Evolutionary conservation across 2,797 vertebrate species (phyloP).

Genomic region (Arrhamphus sclerolepis): DNA sequence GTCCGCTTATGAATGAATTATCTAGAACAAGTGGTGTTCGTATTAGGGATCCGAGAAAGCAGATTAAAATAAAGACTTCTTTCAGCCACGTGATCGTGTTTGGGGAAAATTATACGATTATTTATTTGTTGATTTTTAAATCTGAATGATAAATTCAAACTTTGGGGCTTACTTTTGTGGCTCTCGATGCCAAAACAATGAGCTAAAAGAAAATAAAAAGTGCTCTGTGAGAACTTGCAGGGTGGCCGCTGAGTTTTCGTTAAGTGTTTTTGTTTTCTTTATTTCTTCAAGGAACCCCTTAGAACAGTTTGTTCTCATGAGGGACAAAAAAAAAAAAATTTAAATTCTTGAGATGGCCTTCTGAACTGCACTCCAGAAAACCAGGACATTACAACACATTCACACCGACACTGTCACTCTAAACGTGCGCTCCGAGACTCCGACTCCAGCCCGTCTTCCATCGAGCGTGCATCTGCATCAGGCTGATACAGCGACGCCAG

Average conservation of each 20-base stretch:
- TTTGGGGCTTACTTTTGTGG: no score
- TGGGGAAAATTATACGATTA: not conserved
- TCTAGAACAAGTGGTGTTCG: not conserved
- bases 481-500: conserved; percentile 20
- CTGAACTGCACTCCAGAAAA: conserved; percentile 31
- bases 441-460: conserved; percentile 31
- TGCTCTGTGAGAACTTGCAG: no score
- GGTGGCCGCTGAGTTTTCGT: no score
- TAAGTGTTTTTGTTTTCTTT: not conserved
- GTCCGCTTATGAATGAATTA: conserved; percentile 36
- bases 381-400: conserved; percentile 50
- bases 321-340: conserved; percentile 5
- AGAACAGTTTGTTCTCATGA: conserved; percentile 41
- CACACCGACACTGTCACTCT: conserved; percentile 40
- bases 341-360: conserved; percentile 24
- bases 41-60: not conserved
- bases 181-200: no score
- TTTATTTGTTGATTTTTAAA: no score
- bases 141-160: no score
- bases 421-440: conserved; percentile 2
- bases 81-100: not conserved
- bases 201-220: no score
- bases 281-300: conserved; percentile 7
- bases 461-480: conserved; percentile 23
- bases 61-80: not conserved